phyloP scores from a whole-genome alignment of 1,140 invertebrate species.

The Ceratoteleas bidentatus region DNA sequence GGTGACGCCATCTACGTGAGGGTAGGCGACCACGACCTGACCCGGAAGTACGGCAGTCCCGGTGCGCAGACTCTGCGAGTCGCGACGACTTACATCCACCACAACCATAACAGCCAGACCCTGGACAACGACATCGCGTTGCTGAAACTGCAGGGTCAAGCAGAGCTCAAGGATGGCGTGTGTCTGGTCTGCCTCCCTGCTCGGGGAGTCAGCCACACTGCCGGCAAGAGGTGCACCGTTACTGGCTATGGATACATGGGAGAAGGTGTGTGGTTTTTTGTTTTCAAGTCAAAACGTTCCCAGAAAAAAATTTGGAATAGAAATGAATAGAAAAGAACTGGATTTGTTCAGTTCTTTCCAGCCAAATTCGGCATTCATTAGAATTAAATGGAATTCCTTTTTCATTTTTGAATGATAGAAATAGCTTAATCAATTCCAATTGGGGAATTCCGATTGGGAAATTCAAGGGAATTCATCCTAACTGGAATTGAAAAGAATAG shows the following conservation, averaged over 20 bases:
- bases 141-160: constrained; percentile 94
- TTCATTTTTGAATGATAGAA: too few species aligned
- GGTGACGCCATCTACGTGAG: constrained; percentile 95
- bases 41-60: constrained; percentile 91
- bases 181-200: constrained; percentile 94
- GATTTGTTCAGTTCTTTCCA: too few species aligned
- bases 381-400: too few species aligned
- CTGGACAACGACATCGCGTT: constrained; percentile 97
- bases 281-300: too few species aligned
- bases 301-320: too few species aligned
- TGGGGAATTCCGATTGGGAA: too few species aligned
- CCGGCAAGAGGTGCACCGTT: constrained; percentile 94
- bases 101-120: constrained; percentile 97
- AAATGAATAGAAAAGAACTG: too few species aligned
- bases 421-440: too few species aligned
- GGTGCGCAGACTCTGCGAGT: constrained; percentile 94
- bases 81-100: constrained; percentile 96
- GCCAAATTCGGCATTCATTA: too few species aligned
- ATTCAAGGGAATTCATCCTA: too few species aligned
- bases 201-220: constrained; percentile 90
- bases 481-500: too few species aligned
- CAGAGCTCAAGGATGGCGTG: constrained; percentile 92
- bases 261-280: constrained; percentile 90
- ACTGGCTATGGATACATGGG: constrained; percentile 97
- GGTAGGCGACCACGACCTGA: constrained; percentile 96